These are phyloP conservation scores for Sebastes aleutianus DNA, from an alignment of 2,797 vertebrate genomes.

Conservation along the genomic window DNA sequence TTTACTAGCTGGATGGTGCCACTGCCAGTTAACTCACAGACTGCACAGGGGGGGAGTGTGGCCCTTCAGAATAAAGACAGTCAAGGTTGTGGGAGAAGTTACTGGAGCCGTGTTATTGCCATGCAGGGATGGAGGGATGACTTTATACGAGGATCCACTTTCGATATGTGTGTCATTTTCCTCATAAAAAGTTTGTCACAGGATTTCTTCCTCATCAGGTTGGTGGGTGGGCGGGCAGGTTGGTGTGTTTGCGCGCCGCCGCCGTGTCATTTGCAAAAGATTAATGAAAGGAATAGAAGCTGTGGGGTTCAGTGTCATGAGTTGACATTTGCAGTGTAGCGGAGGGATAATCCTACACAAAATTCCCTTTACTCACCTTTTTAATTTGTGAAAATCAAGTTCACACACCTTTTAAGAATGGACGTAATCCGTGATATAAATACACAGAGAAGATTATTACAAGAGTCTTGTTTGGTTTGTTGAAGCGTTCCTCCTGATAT, in stretches of 20 bases:
- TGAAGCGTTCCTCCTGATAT: constrained; percentile 36
- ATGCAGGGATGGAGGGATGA: constrained; percentile 25
- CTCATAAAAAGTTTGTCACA: background rate
- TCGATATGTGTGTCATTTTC: constrained; percentile 6
- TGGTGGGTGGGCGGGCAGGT: background rate
- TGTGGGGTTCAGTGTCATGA: background rate
- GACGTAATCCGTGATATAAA: constrained; percentile 5
- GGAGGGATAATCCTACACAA: constrained; percentile 23
- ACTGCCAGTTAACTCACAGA: constrained; percentile 65
- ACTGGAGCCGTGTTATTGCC: constrained; percentile 37
- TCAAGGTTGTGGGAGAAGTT: constrained; percentile 29
- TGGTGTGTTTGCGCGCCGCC: background rate
- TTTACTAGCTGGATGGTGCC: constrained; percentile 71
- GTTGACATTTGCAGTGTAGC: constrained; percentile 33
- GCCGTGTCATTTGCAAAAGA: constrained; percentile 33
- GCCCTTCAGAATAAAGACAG: constrained; percentile 9
- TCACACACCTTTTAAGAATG: constrained; percentile 16
- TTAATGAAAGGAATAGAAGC: constrained; percentile 37
- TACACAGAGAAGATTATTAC: constrained; percentile 8
- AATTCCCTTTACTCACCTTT: constrained; percentile 30
- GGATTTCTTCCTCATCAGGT: constrained; percentile 16
- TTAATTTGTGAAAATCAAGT: constrained; percentile 38
- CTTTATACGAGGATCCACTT: constrained; percentile 10
- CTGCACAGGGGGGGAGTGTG: constrained; percentile 8
- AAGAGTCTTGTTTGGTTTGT: background rate